Base-by-base conservation (phyloP, 2,888 invertebrate genomes). In the Xanthia togata region DNA sequence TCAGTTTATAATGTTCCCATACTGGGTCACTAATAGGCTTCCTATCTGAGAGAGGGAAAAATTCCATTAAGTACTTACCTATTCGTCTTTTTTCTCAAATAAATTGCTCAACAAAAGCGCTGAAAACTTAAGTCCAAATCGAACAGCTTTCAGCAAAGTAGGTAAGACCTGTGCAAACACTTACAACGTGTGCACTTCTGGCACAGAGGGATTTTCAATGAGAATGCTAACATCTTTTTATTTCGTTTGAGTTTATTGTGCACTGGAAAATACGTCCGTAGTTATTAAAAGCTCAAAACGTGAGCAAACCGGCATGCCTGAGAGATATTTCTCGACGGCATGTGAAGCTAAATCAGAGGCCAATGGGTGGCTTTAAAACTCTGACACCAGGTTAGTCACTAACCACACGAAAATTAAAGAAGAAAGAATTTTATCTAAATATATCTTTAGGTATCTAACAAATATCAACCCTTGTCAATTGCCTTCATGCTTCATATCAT, bases 111-210 rank as follows among this genome's bases (percentile, higher is more conserved):
- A 35, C 5, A 53, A 53, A 44, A 64, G n/a, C 31, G 1, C 14
- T 57, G 47, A 63, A 35, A 41, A 57, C 17, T 64, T 44, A 67
- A 55, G 31, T 35, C 31, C 17, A 64, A 44, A 81, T 81, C 23
- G 44, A 73, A 50, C 59, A 1, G 73, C 50, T 60, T 81, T 73
- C n/a, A 65, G 35, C 26, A 5, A 64, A 71, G n/a, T 53, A 59
- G 41, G 35, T 64, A 14, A 81, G 47, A 63, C 17, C 31, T 55
- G 50, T 35, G 44, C 78, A 53, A 73, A 53, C 41, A 73, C 74
- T 73, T 64, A 6, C 14, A 57, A 44, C 59, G 35, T 73, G 59
- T 59, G 57, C 73, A 41, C 2, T 44, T 57, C 62, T 38, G 14
- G 53, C 47, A 23, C 38, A 23, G 17, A 17, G 41, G 6, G 41